These are phyloP conservation scores for Chesias legatella DNA, from an alignment of 2,888 invertebrate genomes.

Conservation along the genomic window DNA sequence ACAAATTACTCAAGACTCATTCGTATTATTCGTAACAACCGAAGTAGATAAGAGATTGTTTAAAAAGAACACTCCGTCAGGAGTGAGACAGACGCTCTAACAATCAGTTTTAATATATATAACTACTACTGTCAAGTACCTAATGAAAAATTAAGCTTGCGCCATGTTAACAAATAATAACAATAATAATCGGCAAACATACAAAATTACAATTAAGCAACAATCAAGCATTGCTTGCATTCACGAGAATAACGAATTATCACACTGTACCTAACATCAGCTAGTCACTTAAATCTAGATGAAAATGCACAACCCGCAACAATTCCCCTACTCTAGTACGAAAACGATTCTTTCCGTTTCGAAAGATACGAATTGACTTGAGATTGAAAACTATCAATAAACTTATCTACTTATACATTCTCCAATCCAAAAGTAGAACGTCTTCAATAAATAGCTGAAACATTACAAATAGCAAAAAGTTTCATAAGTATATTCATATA, in stretches of 20 bases:
- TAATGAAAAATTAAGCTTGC: no score
- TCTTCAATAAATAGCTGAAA: constrained; percentile 39
- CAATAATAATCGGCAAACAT: constrained; percentile 11
- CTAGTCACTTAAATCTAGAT: constrained; percentile 64
- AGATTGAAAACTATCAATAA: constrained; percentile 46
- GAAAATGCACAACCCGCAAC: constrained; percentile 72
- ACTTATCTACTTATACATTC: constrained; percentile 20
- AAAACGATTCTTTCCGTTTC: constrained; percentile 49
- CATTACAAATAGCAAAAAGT: constrained; percentile 42
- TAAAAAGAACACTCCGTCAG: no score
- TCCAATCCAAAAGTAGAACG: constrained; percentile 32
- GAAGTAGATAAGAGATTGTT: no score
- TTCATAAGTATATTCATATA: constrained; percentile 36
- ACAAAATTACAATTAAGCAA: constrained; percentile 27
- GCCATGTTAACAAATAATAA: not conserved
- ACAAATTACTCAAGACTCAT: not conserved
- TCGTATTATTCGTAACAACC: no score
- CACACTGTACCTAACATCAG: constrained; percentile 43
- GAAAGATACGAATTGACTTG: constrained; percentile 62
- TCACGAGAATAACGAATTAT: constrained; percentile 34
- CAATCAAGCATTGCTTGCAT: constrained; percentile 35
- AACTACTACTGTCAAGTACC: not conserved
- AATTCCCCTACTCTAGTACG: constrained; percentile 60
- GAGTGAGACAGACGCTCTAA: no score
- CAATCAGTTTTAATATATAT: no score